Percentiles rank a stretch among this genome's conserved stretches.
Evolutionary conservation across 1,140 invertebrate species (phyloP).

Genomic region (Magallana angulata): DNA sequence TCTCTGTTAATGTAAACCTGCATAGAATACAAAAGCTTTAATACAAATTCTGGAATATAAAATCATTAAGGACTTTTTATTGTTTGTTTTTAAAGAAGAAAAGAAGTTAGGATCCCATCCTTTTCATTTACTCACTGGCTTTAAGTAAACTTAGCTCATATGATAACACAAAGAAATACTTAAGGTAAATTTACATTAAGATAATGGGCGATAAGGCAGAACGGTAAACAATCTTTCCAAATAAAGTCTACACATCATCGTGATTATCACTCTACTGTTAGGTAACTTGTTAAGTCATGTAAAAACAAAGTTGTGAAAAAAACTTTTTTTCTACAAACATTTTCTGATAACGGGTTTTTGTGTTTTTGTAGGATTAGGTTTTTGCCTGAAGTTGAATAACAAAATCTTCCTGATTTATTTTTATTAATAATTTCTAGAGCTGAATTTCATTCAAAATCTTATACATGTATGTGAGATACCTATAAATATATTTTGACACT

Average conservation of each 20-base stretch:
- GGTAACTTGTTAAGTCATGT: no score
- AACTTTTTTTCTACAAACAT: no score
- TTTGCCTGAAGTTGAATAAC: no score
- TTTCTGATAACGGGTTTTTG: no score
- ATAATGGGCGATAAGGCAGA: neutral
- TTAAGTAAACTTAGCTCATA: neutral
- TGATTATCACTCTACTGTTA: no score
- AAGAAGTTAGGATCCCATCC: neutral
- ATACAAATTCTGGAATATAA: neutral
- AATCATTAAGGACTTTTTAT: neutral
- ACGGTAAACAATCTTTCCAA: neutral
- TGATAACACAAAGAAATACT: constrained; percentile 7
- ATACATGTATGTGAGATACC: no score
- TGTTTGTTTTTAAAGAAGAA: neutral
- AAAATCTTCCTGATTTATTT: no score
- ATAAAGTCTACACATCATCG: neutral
- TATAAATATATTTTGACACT: no score
- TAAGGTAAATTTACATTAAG: constrained; percentile 18
- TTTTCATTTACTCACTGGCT: neutral
- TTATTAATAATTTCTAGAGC: no score
- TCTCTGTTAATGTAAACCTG: neutral
- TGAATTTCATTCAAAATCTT: no score
- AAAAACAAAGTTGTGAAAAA: no score
- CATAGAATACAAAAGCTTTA: neutral
- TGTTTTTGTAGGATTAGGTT: no score